A percentile compares a stretch with the other conserved stretches of the same genome.
These are phyloP conservation scores for Stictonetta naevosa DNA, from an alignment of 2,113 vertebrate species.

Conservation along the genomic window DNA sequence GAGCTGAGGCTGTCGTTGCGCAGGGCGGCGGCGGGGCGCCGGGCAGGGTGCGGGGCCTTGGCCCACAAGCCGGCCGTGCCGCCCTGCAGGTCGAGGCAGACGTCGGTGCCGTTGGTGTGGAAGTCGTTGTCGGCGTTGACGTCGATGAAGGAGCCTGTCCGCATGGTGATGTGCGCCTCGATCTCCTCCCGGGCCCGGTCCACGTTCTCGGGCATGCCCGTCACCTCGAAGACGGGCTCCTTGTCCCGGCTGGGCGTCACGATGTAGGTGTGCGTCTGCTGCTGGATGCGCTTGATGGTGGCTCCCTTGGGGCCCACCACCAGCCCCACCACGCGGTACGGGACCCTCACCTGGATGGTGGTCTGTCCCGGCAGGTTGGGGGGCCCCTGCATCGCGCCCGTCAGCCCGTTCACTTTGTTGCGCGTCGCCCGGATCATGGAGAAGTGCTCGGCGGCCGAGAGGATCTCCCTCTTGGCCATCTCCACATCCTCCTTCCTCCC, in stretches of 20 bases:
- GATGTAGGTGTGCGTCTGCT: conserved; percentile 97
- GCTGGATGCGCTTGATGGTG: conserved; percentile 98
- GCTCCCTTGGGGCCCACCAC: conserved; percentile 97
- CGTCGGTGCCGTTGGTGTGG: conserved; percentile 96
- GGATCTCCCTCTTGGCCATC: conserved; percentile 95
- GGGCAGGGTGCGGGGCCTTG: conserved; percentile 75
- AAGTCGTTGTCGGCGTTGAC: conserved; percentile 94
- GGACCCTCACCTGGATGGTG: conserved; percentile 96
- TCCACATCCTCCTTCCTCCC: conserved; percentile 95
- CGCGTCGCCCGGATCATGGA: conserved; percentile 95
- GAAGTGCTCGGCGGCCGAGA: conserved; percentile 95
- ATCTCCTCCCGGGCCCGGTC: conserved; percentile 95
- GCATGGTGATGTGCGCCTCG: conserved; percentile 95
- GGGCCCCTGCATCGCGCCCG: conserved; percentile 83
- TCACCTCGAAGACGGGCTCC: conserved; percentile 96
- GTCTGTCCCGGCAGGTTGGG: conserved; percentile 95
- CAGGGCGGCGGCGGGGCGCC: conserved; percentile 44
- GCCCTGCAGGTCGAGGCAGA: conserved; percentile 90
- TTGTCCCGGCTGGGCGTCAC: conserved; percentile 95
- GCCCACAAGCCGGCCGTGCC: conserved; percentile 83
- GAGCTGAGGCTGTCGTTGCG: conserved; percentile 74
- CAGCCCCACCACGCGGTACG: conserved; percentile 94
- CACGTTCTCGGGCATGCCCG: conserved; percentile 97
- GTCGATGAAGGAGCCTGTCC: conserved; percentile 93
- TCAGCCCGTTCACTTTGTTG: conserved; percentile 79